Conservation (phyloP, 1,140 invertebrate species). For the Bombus confusus region DNA sequence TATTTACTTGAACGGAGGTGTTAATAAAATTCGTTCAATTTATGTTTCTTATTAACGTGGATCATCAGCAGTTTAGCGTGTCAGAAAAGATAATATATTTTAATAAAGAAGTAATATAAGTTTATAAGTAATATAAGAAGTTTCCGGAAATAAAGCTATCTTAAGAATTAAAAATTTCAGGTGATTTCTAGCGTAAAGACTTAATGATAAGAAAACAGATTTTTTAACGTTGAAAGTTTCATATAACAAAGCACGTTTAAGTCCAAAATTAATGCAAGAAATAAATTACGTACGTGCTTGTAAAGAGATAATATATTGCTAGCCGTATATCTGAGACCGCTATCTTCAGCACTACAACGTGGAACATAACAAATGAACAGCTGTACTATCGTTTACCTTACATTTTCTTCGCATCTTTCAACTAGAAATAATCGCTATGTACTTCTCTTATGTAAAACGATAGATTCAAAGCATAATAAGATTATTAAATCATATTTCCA, state of each 20-base stretch:
- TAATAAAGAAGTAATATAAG: too few species aligned
- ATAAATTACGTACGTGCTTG: slow-evolving; percentile 21
- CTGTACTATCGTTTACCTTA: slow-evolving; percentile 2
- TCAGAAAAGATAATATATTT: too few species aligned
- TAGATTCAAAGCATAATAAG: too few species aligned
- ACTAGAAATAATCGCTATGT: background rate
- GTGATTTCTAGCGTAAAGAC: background rate
- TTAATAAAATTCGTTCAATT: too few species aligned
- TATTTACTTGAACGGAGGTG: too few species aligned
- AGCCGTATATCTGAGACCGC: slow-evolving; percentile 9
- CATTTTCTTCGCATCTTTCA: background rate
- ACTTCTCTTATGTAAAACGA: too few species aligned
- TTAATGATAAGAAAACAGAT: background rate
- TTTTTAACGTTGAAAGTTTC: background rate
- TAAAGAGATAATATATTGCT: slow-evolving; percentile 20
- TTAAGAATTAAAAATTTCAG: background rate
- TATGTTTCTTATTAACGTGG: too few species aligned
- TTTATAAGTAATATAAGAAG: background rate
- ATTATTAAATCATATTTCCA: too few species aligned
- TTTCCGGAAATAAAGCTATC: background rate
- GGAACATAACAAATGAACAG: slow-evolving; percentile 16
- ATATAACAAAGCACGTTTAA: slow-evolving; percentile 7
- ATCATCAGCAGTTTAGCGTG: too few species aligned
- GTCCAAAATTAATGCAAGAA: slow-evolving; percentile 18
- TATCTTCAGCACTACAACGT: slow-evolving; percentile 1